A percentile compares a stretch with the other conserved stretches of the same genome.
Evolutionary conservation across 53 echinoderm and acorn worm genomes (phyloP).

Genomic region (Zoroaster sp.): DNA sequence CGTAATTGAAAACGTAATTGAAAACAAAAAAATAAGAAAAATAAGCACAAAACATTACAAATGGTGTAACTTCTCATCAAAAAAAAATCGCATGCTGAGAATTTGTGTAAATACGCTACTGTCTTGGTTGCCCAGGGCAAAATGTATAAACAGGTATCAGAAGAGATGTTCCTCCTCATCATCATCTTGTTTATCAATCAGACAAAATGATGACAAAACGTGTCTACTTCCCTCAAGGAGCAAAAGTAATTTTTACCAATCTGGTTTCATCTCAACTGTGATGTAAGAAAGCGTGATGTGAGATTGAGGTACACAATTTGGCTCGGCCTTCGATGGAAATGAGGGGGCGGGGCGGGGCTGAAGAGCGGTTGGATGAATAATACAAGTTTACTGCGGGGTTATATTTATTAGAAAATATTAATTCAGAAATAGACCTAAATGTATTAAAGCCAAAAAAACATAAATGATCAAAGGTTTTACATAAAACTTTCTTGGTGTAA

Average conservation of each 20-base stretch:
- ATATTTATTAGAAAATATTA: no score
- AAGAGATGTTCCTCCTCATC: neutral
- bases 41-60: no score
- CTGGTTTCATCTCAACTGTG: neutral
- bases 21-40: no score
- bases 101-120: neutral
- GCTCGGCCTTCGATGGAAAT: no score
- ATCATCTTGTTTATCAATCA: neutral
- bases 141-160: neutral
- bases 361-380: no score
- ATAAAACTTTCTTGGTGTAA: no score
- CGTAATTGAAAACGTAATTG: neutral
- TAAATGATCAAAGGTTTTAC: no score
- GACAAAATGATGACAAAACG: neutral
- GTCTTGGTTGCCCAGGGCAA: neutral
- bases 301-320: no score
- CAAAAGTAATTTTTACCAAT: slow-evolving; percentile 34
- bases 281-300: neutral
- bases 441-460: no score
- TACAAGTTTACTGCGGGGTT: no score
- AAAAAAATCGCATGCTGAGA: neutral
- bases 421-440: no score
- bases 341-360: no score
- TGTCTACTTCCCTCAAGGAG: neutral
- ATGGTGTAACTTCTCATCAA: neutral